phyloP scores from a whole-genome alignment of 2,888 invertebrate species.

The Oeneis ivallda region DNA sequence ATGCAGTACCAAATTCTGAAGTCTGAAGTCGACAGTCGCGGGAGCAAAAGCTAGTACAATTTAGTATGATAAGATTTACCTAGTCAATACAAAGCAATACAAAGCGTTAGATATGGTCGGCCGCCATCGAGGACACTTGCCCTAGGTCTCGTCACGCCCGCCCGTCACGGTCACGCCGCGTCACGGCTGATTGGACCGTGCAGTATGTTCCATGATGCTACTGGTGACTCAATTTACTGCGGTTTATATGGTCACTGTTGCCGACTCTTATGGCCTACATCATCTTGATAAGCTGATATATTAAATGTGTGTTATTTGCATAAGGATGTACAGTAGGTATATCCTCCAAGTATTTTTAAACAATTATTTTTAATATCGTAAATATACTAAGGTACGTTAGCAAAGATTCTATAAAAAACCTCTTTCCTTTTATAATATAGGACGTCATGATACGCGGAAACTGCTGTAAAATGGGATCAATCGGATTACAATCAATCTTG shows the following conservation, averaged over 20 bases:
- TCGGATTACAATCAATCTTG: too few species aligned
- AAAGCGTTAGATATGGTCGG: conserved; percentile 56
- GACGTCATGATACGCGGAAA: background rate
- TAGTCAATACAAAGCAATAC: background rate
- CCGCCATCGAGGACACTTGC: conserved; percentile 53
- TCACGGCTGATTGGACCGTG: conserved; percentile 66
- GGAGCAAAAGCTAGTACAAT: too few species aligned
- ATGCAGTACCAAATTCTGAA: too few species aligned
- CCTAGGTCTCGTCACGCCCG: conserved; percentile 56
- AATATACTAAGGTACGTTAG: too few species aligned
- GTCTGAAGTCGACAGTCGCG: too few species aligned
- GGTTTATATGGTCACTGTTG: conserved; percentile 11
- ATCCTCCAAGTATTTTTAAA: background rate
- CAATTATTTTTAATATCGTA: background rate
- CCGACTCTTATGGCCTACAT: conserved; percentile 9
- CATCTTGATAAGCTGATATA: background rate
- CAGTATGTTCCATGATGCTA: conserved; percentile 27
- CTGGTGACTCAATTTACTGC: conserved; percentile 25
- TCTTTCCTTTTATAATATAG: too few species aligned
- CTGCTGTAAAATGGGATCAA: background rate
- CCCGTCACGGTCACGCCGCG: conserved; percentile 61
- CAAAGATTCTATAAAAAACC: too few species aligned
- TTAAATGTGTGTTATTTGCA: background rate
- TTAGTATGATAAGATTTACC: background rate
- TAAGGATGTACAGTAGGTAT: background rate